Conservation (phyloP, 2,888 invertebrate species). For the Drosophila atripex region DNA sequence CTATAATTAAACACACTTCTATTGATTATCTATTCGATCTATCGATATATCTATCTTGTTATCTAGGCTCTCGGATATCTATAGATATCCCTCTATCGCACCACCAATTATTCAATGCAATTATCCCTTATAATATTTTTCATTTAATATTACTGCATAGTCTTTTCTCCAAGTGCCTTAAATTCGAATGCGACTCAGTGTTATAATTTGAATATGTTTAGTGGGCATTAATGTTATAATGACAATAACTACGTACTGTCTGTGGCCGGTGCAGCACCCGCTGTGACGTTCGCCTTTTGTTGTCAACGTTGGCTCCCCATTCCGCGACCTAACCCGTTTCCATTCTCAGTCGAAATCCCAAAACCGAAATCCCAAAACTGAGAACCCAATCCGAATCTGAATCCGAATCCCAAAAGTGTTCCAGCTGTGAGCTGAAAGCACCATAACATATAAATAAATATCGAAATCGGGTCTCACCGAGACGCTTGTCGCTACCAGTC, state of each 20-base stretch:
- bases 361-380: conserved; percentile 6
- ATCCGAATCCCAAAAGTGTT: conserved; percentile 37
- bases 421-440: conserved; percentile 53
- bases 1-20: too few relatives aligned
- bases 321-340: conserved; percentile 14
- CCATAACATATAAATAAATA: conserved; percentile 69
- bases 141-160: background rate
- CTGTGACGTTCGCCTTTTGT: conserved; percentile 77
- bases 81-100: background rate
- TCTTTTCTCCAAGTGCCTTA: conserved; percentile 3
- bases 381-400: conserved; percentile 11
- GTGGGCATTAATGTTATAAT: conserved; percentile 82
- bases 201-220: conserved; percentile 82
- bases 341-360: conserved; percentile 7
- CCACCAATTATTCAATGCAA: background rate
- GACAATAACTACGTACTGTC: conserved; percentile 78
- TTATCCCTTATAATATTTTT: background rate
- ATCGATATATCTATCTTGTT: background rate
- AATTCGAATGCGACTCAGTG: conserved; percentile 50
- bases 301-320: conserved; percentile 67
- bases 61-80: too few relatives aligned
- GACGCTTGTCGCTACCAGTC: conserved; percentile 76
- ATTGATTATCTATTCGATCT: background rate
- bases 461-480: conserved; percentile 74
- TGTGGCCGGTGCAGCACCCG: conserved; percentile 70